phyloP scores from a whole-genome alignment of 2,888 invertebrate species.

The Cryptosula pallasiana region DNA sequence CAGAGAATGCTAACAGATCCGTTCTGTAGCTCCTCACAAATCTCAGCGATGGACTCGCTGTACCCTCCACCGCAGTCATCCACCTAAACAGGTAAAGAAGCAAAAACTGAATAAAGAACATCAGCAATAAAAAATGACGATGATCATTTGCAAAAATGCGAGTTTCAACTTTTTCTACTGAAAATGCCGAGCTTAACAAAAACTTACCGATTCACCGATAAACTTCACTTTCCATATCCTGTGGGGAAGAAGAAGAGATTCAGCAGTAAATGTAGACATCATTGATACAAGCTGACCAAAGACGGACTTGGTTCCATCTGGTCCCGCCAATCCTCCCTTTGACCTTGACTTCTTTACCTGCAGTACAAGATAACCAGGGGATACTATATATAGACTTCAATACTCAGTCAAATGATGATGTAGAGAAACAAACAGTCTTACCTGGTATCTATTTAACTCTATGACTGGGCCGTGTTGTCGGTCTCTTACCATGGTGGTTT shows the following conservation, averaged over 20 bases:
- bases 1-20: constrained; percentile 84
- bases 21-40: constrained; percentile 95
- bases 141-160: too few species aligned
- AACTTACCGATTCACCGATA: constrained; percentile 65
- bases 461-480: constrained; percentile 92
- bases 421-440: too few species aligned
- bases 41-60: constrained; percentile 94
- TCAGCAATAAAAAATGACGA: too few species aligned
- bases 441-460: constrained; percentile 83
- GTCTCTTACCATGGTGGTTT: constrained; percentile 90
- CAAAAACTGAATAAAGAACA: neutral
- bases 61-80: constrained; percentile 97
- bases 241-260: constrained; percentile 83
- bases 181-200: too few species aligned
- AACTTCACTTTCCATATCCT: constrained; percentile 97
- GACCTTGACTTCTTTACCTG: constrained; percentile 62
- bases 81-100: too few species aligned
- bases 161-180: too few species aligned
- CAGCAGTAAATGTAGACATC: constrained; percentile 76
- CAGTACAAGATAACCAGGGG: too few species aligned
- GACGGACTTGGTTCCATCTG: constrained; percentile 87
- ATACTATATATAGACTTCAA: too few species aligned
- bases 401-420: too few species aligned
- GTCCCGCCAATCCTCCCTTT: constrained; percentile 68
- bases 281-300: constrained; percentile 89